Base-by-base conservation (phyloP, 2,888 invertebrate genomes). In the Smittia aterrima region DNA sequence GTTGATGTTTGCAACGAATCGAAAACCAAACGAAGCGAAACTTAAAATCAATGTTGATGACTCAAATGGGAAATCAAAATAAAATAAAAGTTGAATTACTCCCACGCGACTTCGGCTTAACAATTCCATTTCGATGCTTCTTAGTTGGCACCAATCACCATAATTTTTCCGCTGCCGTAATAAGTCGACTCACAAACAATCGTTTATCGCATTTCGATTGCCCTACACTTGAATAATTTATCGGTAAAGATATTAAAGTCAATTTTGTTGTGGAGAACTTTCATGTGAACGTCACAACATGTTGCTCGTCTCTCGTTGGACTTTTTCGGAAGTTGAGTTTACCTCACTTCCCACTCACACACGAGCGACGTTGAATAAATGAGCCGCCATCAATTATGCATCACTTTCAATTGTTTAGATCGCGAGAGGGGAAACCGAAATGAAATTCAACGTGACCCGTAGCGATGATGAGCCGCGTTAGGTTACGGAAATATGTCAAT, bases 301-400 rank as follows among this genome's bases (percentile, higher is more conserved):
- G 22, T 58, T 58, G 58, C 58, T 18, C 22, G 18, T 18, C n/a
- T 22, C 18, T 22, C n/a, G 9, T 58, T 22, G 9, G 9, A 22
- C n/a, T 58, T 22, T 58, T 22, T 58, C 58, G 58, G 58, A 58
- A 58, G 58, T 58, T 9, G 32, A 32, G 47, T 11, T 47, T 47
- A 22, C n/a, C 7, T 16, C 11, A 47, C 47, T 58, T 58, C 58
- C 58, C 58, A 58, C 58, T 13, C 58, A 58, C 9, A 20, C 18
- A 58, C 20, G 2, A 11, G 16, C 47, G 9, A 6, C 58, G 20
- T 22, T 58, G 18, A 22, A 7, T n/a, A 47, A 47, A 22, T 58
- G 58, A 58, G 22, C 22, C 22, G 58, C 9, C 58, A 58, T 58
- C n/a, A 58, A 58, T 58, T 58, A 58, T 58, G 58, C 58, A 58